These are phyloP conservation scores for Drosophila murphyi DNA, from an alignment of 1,140 invertebrate species.

Conservation along the genomic window DNA sequence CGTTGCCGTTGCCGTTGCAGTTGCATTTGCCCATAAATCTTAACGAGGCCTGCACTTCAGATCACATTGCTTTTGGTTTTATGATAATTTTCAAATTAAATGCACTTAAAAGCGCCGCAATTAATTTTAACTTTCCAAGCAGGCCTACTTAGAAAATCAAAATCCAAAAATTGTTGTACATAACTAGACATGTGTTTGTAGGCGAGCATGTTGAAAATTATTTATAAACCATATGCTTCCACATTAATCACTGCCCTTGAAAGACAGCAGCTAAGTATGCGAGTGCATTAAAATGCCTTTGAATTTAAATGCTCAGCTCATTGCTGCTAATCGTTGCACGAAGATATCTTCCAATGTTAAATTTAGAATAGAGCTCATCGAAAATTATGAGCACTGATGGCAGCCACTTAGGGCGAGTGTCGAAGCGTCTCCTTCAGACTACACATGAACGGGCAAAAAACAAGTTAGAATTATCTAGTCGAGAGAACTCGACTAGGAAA, in stretches of 20 bases:
- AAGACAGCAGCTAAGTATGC: constrained; percentile 7
- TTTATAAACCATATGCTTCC: constrained; percentile 28
- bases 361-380: constrained; percentile 61
- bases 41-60: constrained; percentile 48
- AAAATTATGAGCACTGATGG: constrained; percentile 60
- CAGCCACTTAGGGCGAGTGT: constrained; percentile 69
- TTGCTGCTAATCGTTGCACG: constrained; percentile 72
- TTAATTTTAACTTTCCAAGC: constrained; percentile 54
- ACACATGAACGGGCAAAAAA: not conserved
- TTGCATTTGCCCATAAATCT: constrained; percentile 61
- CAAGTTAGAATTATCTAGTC: not conserved
- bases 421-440: constrained; percentile 40
- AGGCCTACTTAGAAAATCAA: constrained; percentile 58
- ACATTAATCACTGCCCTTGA: constrained; percentile 79
- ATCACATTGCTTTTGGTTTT: constrained; percentile 35
- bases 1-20: not conserved
- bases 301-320: constrained; percentile 72
- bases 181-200: not conserved
- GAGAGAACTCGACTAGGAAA: not conserved
- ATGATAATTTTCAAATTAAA: constrained; percentile 72
- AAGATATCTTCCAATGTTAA: constrained; percentile 59
- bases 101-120: constrained; percentile 71
- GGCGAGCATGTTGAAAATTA: not conserved
- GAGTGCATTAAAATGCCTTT: constrained; percentile 46
- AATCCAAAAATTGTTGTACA: constrained; percentile 34